Conservation (phyloP, 2,113 vertebrate species). For the Gallinago media region DNA sequence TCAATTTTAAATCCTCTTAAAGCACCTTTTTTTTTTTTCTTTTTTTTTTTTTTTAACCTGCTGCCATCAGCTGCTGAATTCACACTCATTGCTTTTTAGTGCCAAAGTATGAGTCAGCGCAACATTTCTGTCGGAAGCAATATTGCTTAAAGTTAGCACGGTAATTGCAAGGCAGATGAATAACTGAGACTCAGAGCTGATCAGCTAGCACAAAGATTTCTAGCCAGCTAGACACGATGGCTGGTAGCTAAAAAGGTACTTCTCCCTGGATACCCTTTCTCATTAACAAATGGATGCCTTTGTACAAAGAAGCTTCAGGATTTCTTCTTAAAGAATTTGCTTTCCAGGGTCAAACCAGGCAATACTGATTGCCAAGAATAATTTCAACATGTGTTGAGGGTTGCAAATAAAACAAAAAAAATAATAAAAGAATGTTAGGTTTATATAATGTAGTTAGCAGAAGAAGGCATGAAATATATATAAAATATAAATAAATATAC, state of each 20-base stretch:
- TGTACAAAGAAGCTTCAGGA: not conserved
- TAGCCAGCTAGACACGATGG: not conserved
- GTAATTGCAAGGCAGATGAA: not conserved
- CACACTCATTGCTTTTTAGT: not conserved
- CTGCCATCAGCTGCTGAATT: not conserved
- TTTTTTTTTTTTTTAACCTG: not conserved
- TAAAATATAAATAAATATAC: not conserved
- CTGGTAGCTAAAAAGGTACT: not conserved
- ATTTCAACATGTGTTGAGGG: not conserved
- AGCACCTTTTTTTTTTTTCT: not conserved
- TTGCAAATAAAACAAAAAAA: not conserved
- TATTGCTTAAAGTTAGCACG: not conserved
- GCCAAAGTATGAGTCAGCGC: not conserved
- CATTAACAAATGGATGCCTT: not conserved
- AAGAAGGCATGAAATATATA: not conserved
- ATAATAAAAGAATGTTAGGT: accelerated
- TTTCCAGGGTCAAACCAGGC: not conserved
- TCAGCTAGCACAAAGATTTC: not conserved
- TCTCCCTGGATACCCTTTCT: not conserved
- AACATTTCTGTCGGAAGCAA: not conserved
- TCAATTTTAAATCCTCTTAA: not conserved
- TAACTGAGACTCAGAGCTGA: not conserved
- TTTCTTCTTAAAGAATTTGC: not conserved
- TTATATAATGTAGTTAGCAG: not conserved
- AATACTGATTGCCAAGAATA: not conserved